These are phyloP conservation scores for Hylia prasina DNA, from an alignment of 2,113 vertebrate species.

Conservation along the genomic window DNA sequence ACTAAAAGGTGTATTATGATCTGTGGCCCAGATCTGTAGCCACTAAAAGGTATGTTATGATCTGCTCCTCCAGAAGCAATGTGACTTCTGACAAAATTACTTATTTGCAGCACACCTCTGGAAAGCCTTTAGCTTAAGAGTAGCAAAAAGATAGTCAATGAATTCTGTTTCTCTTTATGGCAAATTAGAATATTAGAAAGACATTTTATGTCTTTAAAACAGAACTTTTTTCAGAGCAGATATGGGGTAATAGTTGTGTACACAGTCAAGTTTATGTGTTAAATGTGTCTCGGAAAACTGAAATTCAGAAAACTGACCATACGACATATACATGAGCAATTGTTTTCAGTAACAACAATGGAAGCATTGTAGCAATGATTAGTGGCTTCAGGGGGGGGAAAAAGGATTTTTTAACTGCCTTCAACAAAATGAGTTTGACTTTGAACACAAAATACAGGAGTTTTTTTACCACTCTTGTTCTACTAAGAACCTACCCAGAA, in stretches of 20 bases:
- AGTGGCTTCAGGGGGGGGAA: rapidly evolving
- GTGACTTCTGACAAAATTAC: neutral
- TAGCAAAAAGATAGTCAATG: neutral
- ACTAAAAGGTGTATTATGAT: neutral
- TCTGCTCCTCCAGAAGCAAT: neutral
- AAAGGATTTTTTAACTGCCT: neutral
- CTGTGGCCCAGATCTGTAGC: neutral
- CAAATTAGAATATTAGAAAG: neutral
- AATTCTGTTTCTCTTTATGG: neutral
- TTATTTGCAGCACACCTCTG: neutral
- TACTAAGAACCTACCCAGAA: neutral
- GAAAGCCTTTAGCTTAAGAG: neutral
- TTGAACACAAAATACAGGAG: neutral
- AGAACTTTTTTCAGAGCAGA: neutral
- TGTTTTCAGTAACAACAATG: neutral
- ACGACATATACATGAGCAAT: neutral
- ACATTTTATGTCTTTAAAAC: neutral
- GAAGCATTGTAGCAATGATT: neutral
- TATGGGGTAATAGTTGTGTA: neutral
- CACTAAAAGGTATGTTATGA: neutral
- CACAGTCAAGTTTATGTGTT: neutral
- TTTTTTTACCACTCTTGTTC: neutral
- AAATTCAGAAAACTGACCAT: neutral
- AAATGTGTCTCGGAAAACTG: neutral
- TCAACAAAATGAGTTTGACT: neutral